Base-by-base conservation (phyloP, 1,140 invertebrate species). In the Drosophila burlai region DNA sequence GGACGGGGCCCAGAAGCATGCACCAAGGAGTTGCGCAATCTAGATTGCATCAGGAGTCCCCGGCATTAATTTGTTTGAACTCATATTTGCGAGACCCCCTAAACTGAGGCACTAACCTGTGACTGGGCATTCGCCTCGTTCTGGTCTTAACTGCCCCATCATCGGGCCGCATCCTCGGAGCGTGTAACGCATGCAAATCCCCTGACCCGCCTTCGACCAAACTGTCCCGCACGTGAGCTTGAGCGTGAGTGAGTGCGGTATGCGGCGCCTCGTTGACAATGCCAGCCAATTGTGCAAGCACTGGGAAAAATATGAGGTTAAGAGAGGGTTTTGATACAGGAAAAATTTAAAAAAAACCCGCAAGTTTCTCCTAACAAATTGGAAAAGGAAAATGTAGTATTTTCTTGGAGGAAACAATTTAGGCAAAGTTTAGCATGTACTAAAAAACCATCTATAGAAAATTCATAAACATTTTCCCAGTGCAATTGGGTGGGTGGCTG, bases 241-340 rank as follows among this genome's bases (percentile, higher is more conserved):
- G 36, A 42, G 59, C 43, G 63, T 34, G 29, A 67, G 47, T 26
- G 49, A 75, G 62, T 66, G 80, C 58, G 83, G 83, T 83, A 46
- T 60, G 65, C 67, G 76, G 76, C 67, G 82, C 31, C 79, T 46
- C 55, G 72, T 74, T 83, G 68, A 87, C 80, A 87, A 87, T 87
- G 77, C 26, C 65, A 50, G 73, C 65, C 84, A 87, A 83, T 89
- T 83, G 83, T 49, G 65, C 43, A 13, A 18, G 49, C 46, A 72
- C 26, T 38, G 26, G 0, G 16, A 49, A 7, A 49, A 49, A 45
- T 21, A 2, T 0, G 13, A 10, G 18, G 38, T 11, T 29, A 21
- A 29, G 10, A 10, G 2, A 13, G 42, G n/a, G 34, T 36, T 43
- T 18, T 4, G 0, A 43, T 43, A 3, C 5, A 21, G 43, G 0